These are phyloP conservation scores for Caenorhabditis panamensis DNA, from an alignment of 2,888 invertebrate genomes.

Conservation along the genomic window DNA sequence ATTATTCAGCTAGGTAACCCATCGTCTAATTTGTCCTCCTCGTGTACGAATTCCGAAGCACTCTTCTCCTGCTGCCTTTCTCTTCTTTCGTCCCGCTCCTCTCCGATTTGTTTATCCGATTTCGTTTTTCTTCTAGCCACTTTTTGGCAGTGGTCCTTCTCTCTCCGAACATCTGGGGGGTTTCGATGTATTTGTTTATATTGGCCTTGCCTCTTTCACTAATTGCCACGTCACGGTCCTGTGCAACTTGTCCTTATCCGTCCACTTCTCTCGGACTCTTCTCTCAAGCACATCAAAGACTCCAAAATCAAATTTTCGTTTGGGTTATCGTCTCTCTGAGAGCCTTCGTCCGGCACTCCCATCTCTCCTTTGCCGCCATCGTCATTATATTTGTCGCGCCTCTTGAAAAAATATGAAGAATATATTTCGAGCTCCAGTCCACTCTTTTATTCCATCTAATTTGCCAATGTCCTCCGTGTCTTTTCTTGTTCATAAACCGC, in stretches of 20 bases:
- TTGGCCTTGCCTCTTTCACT: conserved; percentile 1
- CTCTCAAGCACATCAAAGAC: conserved; percentile 44
- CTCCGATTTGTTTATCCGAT: conserved; percentile 46
- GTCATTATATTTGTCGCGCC: conserved; percentile 41
- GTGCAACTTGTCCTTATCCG: background rate
- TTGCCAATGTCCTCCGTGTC: conserved; percentile 13
- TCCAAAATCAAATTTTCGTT: conserved; percentile 54
- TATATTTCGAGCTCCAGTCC: background rate
- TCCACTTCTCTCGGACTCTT: conserved; percentile 18
- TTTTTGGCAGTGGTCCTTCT: conserved; percentile 20
- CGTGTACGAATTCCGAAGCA: conserved; percentile 53
- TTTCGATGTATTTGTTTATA: conserved; percentile 36
- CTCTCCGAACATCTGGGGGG: conserved; percentile 25
- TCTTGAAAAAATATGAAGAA: conserved; percentile 1
- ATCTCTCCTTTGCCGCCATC: background rate
- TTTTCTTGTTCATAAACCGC: conserved; percentile 43
- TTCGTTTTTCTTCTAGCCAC: conserved; percentile 21
- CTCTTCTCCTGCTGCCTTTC: conserved; percentile 10
- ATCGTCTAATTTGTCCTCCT: conserved; percentile 48
- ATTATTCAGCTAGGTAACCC: conserved; percentile 38
- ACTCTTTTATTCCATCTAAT: conserved; percentile 13
- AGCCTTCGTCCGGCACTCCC: conserved; percentile 16
- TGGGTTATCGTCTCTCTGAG: conserved; percentile 46
- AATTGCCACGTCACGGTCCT: conserved; percentile 14
- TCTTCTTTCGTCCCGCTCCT: background rate